Evolutionary conservation across 2,888 invertebrate genomes (phyloP).

Genomic region (Osedax frankpressi): DNA sequence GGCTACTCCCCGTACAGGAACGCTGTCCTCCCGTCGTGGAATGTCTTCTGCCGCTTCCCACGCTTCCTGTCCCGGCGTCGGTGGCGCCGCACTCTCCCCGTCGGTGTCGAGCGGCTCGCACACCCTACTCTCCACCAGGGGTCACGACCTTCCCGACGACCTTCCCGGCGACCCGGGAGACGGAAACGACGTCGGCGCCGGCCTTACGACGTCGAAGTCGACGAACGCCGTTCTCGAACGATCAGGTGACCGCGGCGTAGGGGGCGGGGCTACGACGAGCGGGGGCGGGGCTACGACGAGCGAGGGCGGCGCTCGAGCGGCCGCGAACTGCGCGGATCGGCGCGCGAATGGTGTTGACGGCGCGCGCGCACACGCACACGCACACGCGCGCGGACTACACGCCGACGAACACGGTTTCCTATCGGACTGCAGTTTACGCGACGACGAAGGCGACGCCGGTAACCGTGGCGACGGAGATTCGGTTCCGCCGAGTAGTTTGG

Average conservation of each 20-base stretch:
- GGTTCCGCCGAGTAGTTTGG: too few species aligned
- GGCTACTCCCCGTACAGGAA: conserved; percentile 41
- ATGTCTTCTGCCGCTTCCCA: conserved; percentile 8
- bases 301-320: too few species aligned
- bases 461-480: too few species aligned
- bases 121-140: conserved; percentile 28
- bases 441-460: too few species aligned
- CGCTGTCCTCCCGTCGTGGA: conserved; percentile 36
- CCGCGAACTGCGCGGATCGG: not conserved
- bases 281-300: too few species aligned
- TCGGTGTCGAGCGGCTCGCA: conserved; percentile 42
- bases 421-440: not conserved
- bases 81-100: conserved; percentile 28
- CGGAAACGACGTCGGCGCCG: conserved; percentile 36
- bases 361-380: not conserved
- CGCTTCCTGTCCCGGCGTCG: not conserved
- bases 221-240: not conserved
- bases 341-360: not conserved
- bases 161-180: conserved; percentile 25
- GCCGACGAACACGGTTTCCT: not conserved
- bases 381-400: not conserved
- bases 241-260: not conserved
- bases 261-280: not conserved
- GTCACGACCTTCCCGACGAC: conserved; percentile 13
- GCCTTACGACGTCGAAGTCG: conserved; percentile 39